Base-by-base conservation (phyloP, 2,888 invertebrate genomes). In the Stictocephala bisonia region DNA sequence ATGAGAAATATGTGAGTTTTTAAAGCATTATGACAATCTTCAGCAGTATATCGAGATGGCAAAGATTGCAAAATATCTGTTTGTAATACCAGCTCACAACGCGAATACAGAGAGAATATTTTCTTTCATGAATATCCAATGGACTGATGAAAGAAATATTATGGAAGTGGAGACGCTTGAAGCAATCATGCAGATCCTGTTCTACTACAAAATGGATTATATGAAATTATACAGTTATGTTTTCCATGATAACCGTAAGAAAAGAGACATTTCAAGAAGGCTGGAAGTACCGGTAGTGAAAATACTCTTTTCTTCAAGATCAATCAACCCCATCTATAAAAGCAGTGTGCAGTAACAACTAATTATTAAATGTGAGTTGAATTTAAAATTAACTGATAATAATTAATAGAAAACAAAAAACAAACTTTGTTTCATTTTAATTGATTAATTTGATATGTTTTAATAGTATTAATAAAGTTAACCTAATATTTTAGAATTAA, bases 81-180 rank as follows among this genome's bases (percentile, higher is more conserved):
- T 75, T 56, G 53, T 70, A 48, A 72, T 77, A 50, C 73, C 73
- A 22, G 72, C 71, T 31, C 72, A 69, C 41, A 75, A 76, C 31
- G 72, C 75, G n/a, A 74, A 60, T 50, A 70, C 73, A 9, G 76
- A 76, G 68, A 75, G 74, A 73, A 73, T 77, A 69, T 75, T 77
- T 71, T 75, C 75, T 9, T 41, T 74, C 18, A 76, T 76, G 72
- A 66, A 44, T 27, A 71, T 56, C 22, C 75, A 75, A 41, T 77
- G 77, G 75, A 76, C 75, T 18, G 67, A 76, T 44, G 71, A 72
- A 66, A 60, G 76, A 48, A 75, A 74, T 48, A 70, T 73, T 40
- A 40, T 75, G 64, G 56, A 48, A 35, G 9, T 58, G 15, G 20
- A 53, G 27, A 27, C 69, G 11, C 27, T 72, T 15, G 56, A 35